Evolutionary conservation across 2,888 invertebrate genomes (phyloP), one percentile per base, ranked within the genome.

Genomic region (Spilarctia lutea): DNA sequence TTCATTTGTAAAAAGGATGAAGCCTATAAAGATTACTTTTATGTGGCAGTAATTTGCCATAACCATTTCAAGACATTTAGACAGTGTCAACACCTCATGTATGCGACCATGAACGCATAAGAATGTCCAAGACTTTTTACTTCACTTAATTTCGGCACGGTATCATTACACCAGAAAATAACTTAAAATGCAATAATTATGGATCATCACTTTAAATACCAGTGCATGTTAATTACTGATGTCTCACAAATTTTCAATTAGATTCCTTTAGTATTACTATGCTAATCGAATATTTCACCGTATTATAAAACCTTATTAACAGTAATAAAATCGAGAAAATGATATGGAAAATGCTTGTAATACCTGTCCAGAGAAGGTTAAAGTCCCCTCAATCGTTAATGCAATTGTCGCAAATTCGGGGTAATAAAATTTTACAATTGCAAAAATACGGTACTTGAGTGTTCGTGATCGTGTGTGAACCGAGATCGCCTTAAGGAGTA

Each of bases 401-500:
- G 83, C 88, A 90, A 93, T 90, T 90, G 91, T 91, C 86, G 87
- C 88, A 92, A 94, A 94, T 93, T 89, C 83, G 79, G 87, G 91
- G 93, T 93, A 88, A 92, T 94, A 94, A 94, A 93, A 92, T 89
- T 94, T 93, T 93, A 94, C 91, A 91, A 88, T 90, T 81, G 79
- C 63, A 71, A 85, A 79, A 77, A 75, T 79, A 82, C 77, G 68
- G 81, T 79, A 75, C 69, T 71, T 75, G 35, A 48, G 68, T 56
- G n/a, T 27, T 71, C 33, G 35, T 74, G 30, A 39, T 48, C 48
- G 52, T 73, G 73, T 75, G 79, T 77, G 76, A 60, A 74, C 70
- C 72, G 70, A 74, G 71, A 82, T 81, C 65, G 69, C 75, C 78
- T 79, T 76, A 68, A 66, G 35, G 18, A 52, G 67, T 8, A 35